Base-by-base conservation (phyloP, 2,113 vertebrate species). In the Strix uralensis region DNA sequence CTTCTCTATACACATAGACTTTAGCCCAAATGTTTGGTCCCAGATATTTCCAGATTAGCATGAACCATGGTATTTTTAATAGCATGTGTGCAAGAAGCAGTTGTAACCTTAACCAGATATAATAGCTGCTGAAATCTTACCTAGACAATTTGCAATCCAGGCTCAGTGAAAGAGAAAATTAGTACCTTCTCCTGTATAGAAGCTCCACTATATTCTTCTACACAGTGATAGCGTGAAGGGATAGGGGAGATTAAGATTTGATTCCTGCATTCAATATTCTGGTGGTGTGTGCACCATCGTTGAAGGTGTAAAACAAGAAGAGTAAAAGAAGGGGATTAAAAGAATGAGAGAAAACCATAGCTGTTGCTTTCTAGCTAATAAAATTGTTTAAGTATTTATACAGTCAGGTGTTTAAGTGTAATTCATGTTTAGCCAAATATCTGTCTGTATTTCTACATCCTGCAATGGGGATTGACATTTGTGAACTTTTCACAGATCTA, bases 401-500 rank as follows among this genome's bases (percentile, higher is more conserved):
- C 10, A 61, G 32, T 71, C 51, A 83, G 8, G 15, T 44, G 29
- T 88, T 95, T 47, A 95, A 86, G 87, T 81, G 59, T 70, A 73
- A 61, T 89, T 72, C 29, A 30, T 18, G 6, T 46, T 63, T 55
- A 81, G 47, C 27, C 61, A 88, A 88, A 58, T 73, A 66, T 80
- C 89, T 89, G 46, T 73, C 49, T 96, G 12, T 88, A 47, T 77
- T 78, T 90, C 70, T 82, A 9, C 18, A 8, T 74, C 38, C 44
- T 94, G 22, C 25, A 58, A 44, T 49, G 27, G 15, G 26, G 46
- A 85, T 25, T 97, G 71, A 95, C 47, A 63, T 92, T 87, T 86
- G 54, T 96, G 95, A 94, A 95, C 89, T 98, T 97, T 89, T 74
- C 78, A 95, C 97, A 99, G 99, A 99, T 97, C 95, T 99, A 81